Conservation (phyloP, 2,113 vertebrate species). For the Calonectris borealis region DNA sequence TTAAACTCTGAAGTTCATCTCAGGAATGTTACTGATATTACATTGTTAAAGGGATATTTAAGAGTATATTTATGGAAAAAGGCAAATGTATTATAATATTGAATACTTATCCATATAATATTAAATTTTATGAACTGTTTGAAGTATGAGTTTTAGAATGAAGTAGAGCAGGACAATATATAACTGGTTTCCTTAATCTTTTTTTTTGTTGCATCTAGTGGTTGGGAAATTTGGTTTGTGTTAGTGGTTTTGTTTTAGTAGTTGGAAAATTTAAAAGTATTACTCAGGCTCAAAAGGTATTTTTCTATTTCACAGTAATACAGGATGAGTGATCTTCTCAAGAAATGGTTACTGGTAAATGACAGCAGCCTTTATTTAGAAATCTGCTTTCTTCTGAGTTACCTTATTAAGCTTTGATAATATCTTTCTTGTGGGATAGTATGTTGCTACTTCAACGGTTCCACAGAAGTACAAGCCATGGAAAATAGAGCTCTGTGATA, state of each 20-base stretch:
- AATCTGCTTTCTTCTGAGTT: neutral
- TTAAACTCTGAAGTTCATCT: neutral
- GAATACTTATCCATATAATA: neutral
- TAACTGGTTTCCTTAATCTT: neutral
- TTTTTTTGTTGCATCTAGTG: neutral
- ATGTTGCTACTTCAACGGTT: neutral
- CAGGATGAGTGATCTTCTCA: neutral
- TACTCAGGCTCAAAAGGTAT: neutral
- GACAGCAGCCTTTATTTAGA: neutral
- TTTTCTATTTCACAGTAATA: neutral
- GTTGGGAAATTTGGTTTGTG: neutral
- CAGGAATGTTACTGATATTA: neutral
- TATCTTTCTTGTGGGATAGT: neutral
- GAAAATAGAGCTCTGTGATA: neutral
- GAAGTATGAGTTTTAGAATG: neutral
- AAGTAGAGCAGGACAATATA: neutral
- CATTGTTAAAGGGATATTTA: neutral
- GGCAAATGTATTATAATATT: neutral
- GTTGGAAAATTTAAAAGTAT: neutral
- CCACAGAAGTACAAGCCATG: neutral
- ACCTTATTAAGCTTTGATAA: neutral
- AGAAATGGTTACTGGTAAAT: neutral
- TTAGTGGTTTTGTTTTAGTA: neutral
- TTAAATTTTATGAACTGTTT: neutral
- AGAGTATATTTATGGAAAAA: neutral